phyloP scores from a whole-genome alignment of 2,113 vertebrate species.

The Podarcis cretensis region DNA sequence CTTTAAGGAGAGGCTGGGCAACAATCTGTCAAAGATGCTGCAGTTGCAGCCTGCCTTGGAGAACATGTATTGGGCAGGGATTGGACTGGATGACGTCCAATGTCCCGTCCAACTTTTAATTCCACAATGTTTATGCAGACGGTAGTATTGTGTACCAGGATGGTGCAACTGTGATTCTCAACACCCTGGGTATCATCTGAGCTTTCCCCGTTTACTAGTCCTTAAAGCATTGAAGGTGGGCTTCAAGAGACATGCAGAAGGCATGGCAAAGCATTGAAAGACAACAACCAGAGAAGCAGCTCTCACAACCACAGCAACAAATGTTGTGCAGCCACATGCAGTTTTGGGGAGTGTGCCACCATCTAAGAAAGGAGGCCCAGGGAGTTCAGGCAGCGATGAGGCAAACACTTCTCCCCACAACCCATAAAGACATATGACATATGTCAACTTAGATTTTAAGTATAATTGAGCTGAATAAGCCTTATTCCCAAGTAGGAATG shows the following conservation, averaged over 20 bases:
- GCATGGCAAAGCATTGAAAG: neutral
- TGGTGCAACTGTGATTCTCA: neutral
- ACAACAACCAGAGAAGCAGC: neutral
- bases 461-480: neutral
- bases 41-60: neutral
- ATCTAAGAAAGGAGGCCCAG: neutral
- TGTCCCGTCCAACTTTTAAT: no score
- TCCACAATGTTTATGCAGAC: neutral
- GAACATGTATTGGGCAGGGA: neutral
- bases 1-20: neutral
- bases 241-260: neutral
- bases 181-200: neutral
- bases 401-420: neutral
- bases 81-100: no score
- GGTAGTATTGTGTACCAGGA: no score
- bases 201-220: neutral
- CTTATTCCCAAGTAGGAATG: neutral
- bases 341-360: neutral
- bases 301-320: neutral
- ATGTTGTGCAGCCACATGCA: neutral
- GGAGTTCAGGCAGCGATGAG: neutral
- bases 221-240: neutral
- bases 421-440: no score
- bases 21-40: neutral
- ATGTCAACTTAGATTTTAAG: no score